Evolutionary conservation across 2,113 vertebrate genomes (phyloP).

Genomic region (Petromus typicus): DNA sequence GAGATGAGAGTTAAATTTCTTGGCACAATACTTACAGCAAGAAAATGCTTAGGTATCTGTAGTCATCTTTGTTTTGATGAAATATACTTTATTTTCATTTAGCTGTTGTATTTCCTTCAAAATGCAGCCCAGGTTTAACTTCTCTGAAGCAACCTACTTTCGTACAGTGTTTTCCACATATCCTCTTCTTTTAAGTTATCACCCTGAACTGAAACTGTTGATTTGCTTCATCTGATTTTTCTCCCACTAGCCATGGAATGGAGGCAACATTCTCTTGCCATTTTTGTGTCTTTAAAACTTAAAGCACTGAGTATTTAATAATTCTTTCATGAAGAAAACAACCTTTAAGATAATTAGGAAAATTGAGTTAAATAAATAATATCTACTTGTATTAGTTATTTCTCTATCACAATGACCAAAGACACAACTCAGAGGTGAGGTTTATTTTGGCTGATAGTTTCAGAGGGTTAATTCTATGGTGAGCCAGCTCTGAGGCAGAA

Average conservation of each 20-base stretch:
- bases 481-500: neutral
- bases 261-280: neutral
- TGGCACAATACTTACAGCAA: neutral
- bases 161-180: neutral
- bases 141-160: neutral
- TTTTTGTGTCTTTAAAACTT: slow-evolving; percentile 16
- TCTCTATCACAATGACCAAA: neutral
- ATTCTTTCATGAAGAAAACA: slow-evolving; percentile 20
- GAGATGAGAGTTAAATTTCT: neutral
- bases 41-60: neutral
- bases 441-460: neutral
- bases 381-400: neutral
- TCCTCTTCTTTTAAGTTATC: neutral
- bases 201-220: neutral
- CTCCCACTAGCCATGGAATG: neutral
- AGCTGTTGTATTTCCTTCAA: neutral
- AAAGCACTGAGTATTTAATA: neutral
- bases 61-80: neutral
- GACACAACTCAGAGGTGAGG: neutral
- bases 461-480: neutral
- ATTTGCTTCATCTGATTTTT: neutral
- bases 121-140: neutral
- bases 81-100: neutral
- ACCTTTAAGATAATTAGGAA: neutral
- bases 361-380: neutral